Evolutionary conservation across 2,113 vertebrate species (phyloP).

Genomic region (Nanorana parkeri): DNA sequence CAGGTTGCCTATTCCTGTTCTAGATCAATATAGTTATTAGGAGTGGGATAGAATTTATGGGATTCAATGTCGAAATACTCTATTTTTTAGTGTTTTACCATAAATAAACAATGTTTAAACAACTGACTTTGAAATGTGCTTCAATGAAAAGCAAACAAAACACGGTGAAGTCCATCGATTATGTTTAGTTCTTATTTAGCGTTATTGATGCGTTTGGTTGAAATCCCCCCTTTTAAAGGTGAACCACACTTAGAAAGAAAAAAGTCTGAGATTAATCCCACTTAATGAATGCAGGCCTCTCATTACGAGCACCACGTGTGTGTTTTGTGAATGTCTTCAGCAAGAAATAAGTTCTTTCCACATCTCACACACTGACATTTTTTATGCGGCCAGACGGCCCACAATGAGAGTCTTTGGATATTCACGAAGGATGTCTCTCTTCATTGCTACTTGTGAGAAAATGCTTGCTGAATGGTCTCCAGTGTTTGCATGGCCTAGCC

Average conservation of each 20-base stretch:
- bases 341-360: slow-evolving; percentile 39
- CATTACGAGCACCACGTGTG: neutral
- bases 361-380: slow-evolving; percentile 24
- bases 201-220: slow-evolving; percentile 6
- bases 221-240: slow-evolving; percentile 21
- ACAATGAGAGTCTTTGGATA: slow-evolving; percentile 40
- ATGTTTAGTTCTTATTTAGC: neutral
- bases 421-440: slow-evolving; percentile 34
- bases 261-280: slow-evolving; percentile 12
- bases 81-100: no score
- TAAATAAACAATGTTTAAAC: no score
- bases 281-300: slow-evolving; percentile 37
- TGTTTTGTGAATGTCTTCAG: neutral
- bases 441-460: slow-evolving; percentile 42
- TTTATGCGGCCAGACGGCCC: slow-evolving; percentile 7
- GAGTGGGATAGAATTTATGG: no score
- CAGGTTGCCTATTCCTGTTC: no score
- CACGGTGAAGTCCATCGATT: no score
- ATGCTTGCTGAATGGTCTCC: slow-evolving; percentile 35
- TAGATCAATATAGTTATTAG: no score
- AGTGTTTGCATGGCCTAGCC: slow-evolving; percentile 15
- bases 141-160: no score
- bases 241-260: slow-evolving; percentile 2
- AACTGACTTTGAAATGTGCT: no score
- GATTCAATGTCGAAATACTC: no score